Conservation (phyloP, 2,888 invertebrate genomes). For the Sphinx pinastri region DNA sequence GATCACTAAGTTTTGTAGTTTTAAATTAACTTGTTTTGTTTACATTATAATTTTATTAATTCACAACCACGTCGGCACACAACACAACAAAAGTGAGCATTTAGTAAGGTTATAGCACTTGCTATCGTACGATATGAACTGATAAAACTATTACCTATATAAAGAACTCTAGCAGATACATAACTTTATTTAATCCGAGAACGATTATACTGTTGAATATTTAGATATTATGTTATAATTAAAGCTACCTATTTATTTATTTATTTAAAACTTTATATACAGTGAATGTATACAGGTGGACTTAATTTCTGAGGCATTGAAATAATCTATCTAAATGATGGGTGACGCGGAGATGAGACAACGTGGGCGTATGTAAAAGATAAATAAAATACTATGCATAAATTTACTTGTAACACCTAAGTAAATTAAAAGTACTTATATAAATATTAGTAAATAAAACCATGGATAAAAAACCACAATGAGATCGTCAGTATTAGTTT, state of each 20-base stretch:
- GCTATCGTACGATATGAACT: constrained; percentile 24
- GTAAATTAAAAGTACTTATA: no score
- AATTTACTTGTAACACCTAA: no score
- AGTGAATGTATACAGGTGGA: no score
- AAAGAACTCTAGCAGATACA: constrained; percentile 19
- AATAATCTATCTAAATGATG: no score
- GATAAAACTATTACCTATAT: constrained; percentile 28
- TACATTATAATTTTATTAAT: neutral
- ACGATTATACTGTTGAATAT: constrained; percentile 22
- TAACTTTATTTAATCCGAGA: constrained; percentile 25
- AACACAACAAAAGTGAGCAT: constrained; percentile 16
- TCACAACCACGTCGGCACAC: constrained; percentile 16
- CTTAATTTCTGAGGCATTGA: no score
- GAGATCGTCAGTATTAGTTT: neutral
- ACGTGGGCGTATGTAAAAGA: no score
- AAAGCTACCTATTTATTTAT: neutral
- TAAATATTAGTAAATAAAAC: neutral
- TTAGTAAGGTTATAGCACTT: neutral
- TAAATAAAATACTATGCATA: no score
- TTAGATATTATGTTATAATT: neutral
- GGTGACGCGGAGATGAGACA: no score
- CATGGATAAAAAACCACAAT: neutral
- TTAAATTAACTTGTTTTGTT: neutral
- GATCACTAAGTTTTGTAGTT: neutral
- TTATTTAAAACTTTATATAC: no score